Evolutionary conservation across 2,888 invertebrate genomes (phyloP).

Genomic region (Drosophila cognata): DNA sequence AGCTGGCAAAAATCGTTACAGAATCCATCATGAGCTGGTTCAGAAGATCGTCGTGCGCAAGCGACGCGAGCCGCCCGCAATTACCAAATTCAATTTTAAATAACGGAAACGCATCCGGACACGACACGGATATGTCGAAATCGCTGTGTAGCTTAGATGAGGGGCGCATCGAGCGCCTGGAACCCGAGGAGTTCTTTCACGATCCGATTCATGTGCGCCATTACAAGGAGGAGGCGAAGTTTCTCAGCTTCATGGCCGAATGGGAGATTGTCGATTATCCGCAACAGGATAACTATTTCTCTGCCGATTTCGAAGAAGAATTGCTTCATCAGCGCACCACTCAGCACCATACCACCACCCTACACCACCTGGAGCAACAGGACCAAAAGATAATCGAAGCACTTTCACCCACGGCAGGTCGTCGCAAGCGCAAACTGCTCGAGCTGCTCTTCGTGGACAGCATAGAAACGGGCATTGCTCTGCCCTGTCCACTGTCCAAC

Average conservation of each 20-base stretch:
- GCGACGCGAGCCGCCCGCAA: constrained; percentile 85
- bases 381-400: constrained; percentile 21
- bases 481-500: constrained; percentile 42
- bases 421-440: constrained; percentile 65
- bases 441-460: constrained; percentile 73
- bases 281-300: constrained; percentile 78
- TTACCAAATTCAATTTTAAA: background rate
- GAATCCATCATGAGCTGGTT: constrained; percentile 88
- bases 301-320: constrained; percentile 83
- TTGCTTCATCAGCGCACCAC: constrained; percentile 68
- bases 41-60: constrained; percentile 88
- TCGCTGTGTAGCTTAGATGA: constrained; percentile 66
- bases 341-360: constrained; percentile 8
- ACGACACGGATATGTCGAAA: constrained; percentile 48
- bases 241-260: constrained; percentile 83
- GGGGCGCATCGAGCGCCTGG: constrained; percentile 75
- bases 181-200: constrained; percentile 84
- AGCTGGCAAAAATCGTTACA: constrained; percentile 88
- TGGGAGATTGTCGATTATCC: constrained; percentile 83
- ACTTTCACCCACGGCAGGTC: background rate
- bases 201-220: constrained; percentile 84
- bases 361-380: constrained; percentile 29
- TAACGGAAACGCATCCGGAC: background rate
- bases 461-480: constrained; percentile 73
- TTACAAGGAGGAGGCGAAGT: constrained; percentile 82